Evolutionary conservation across 2,113 vertebrate genomes (phyloP).

Genomic region (Lipotes vexillifer): DNA sequence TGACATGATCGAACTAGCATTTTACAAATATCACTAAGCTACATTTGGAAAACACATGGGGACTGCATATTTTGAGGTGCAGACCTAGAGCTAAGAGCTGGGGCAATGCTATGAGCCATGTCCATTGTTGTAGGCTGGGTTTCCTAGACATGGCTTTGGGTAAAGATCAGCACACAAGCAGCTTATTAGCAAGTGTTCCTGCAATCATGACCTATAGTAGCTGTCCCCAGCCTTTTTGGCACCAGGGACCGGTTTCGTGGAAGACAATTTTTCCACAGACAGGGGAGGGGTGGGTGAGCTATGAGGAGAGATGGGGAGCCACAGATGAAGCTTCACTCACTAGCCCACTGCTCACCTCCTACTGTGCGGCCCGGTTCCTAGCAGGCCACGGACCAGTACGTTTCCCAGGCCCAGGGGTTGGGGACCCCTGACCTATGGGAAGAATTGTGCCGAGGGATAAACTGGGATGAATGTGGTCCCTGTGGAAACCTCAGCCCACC

Average conservation of each 20-base stretch:
- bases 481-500: neutral
- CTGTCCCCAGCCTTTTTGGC: too few relatives aligned
- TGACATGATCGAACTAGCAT: fast-evolving
- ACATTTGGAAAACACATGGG: neutral
- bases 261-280: too few relatives aligned
- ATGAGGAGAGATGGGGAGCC: too few relatives aligned
- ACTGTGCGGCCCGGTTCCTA: too few relatives aligned
- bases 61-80: neutral
- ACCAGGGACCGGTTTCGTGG: too few relatives aligned
- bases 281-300: too few relatives aligned
- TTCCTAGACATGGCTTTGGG: neutral
- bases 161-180: fast-evolving
- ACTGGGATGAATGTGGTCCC: neutral
- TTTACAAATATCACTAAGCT: neutral
- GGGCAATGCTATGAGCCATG: neutral
- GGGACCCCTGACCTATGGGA: neutral
- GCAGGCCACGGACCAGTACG: too few relatives aligned
- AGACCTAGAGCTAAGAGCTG: neutral
- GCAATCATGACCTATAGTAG: too few relatives aligned
- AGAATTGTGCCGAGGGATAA: neutral
- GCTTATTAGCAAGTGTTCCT: neutral
- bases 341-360: too few relatives aligned
- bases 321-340: too few relatives aligned
- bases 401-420: too few relatives aligned
- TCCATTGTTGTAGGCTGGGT: fast-evolving